Evolutionary conservation across 2,113 vertebrate species (phyloP), one percentile per base, ranked within the genome.

Genomic region (Numida meleagris): DNA sequence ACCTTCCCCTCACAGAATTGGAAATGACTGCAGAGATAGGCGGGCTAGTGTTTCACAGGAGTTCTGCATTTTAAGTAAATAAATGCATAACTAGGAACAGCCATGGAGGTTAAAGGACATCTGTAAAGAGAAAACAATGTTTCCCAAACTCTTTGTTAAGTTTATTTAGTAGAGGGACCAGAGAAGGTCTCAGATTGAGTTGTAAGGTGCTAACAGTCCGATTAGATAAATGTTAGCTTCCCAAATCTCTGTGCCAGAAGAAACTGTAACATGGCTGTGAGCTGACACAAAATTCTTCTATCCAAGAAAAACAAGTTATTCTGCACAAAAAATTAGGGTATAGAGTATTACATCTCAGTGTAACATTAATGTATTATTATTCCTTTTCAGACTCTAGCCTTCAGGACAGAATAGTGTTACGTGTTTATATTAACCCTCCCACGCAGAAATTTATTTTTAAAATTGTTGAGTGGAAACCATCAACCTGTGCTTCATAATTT

Each of bases 191-290:
- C 94, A 76, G 93, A 82, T 90, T 53, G 63, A 87, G 85, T 92
- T 94, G 81, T 92, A 93, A 97, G 82, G 94, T 97, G 96, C 93
- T 97, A 96, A 97, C 93, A 82, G 84, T 90, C 92, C 20, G 24
- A 79, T 79, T 87, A 97, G 97, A 98, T 97, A 97, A 97, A 94
- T 96, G 89, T 95, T 96, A 97, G 91, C 89, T 89, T 97, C 96
- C 88, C 84, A 92, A 94, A 91, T 82, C 66, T 81, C 77, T 74
- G 92, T 93, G 94, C 95, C 97, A 96, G 77, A 95, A 97, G 88
- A 96, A 96, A 97, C 84, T 95, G 62, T 90, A 97, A 96, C 33
- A 83, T 42, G 57, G 78, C 81, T 48, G 94, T 91, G 48, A 95
- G 89, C 79, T 88, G 75, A 97, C 50, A 93, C 24, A 88, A 82